Conservation (phyloP, 1,140 invertebrate genomes). For the Eurosta solidaginis region DNA sequence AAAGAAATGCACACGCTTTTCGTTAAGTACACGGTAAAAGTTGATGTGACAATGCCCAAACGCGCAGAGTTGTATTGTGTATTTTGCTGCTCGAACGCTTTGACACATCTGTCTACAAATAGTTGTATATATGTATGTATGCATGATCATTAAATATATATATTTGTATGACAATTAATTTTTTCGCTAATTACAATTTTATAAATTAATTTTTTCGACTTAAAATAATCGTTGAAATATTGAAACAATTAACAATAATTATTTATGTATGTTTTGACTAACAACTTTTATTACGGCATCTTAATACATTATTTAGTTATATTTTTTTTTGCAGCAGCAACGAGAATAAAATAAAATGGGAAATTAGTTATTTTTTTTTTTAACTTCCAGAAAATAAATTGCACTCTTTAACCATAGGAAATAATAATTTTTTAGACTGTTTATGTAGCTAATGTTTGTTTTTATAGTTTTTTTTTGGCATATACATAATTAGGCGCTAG, state of each 20-base stretch:
- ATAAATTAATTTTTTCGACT: neutral
- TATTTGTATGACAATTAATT: neutral
- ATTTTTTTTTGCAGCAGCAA: too few species aligned
- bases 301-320: neutral
- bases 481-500: neutral
- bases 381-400: too few species aligned
- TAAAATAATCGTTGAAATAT: conserved; percentile 31
- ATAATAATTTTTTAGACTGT: neutral
- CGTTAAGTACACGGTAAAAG: too few species aligned
- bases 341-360: too few species aligned
- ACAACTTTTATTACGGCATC: neutral
- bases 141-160: neutral
- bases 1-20: too few species aligned
- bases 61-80: too few species aligned
- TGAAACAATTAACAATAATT: neutral
- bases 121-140: neutral
- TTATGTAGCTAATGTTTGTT: neutral
- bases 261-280: neutral
- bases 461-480: conserved; percentile 4
- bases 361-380: too few species aligned
- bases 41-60: too few species aligned
- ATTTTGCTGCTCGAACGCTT: too few species aligned
- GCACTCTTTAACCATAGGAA: too few species aligned
- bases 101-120: neutral
- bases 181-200: neutral